Base-by-base conservation (phyloP, 2,113 vertebrate species). In the Carettochelys insculpta region DNA sequence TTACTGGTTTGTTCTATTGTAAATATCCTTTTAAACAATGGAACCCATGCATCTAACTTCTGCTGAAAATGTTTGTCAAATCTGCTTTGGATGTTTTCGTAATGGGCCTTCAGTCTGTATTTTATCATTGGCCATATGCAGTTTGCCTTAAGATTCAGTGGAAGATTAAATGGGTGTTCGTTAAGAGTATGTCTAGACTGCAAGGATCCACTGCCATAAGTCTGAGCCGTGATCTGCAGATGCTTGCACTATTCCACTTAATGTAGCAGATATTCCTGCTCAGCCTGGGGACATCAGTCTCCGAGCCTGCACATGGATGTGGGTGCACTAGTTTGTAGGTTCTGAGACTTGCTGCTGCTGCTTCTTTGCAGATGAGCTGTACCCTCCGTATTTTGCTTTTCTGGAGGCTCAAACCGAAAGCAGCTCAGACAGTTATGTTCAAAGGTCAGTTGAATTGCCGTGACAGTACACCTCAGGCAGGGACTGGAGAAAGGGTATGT, bases 101-200 rank as follows among this genome's bases (percentile, higher is more conserved):
- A 78, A 27, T 9, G 31, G 45, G 45, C 14, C 48, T 4, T 34
- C 75, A 77, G 31, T 31, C 48, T 53, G 45, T 24, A 17, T 50
- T n/a, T 27, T 6, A 8, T 6, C 17, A 8, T 34, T 41, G 4
- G 1, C 8, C 1, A 4, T 19, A 3, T 85, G n/a, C 22, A 7
- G 4, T 48, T 82, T 41, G 27, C 27, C 5, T 20, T 8, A 77
- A 7, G 22, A 43, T 80, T 90, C 11, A 22, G 41, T 53, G 52
- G 34, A 38, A 85, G 80, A 52, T 5, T 52, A 81, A 53, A 4
- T 17, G 43, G 38, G 4, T 43, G 9, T 75, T 82, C 34, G 43
- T 11, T 71, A 24, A 22, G 9, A 11, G 20, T 73, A 25, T 9
- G 38, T 41, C 68, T 73, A 1, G 12, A 20, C 38, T 73, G 3